Conservation (phyloP, 2,113 vertebrate genomes). For the Caracal caracal region DNA sequence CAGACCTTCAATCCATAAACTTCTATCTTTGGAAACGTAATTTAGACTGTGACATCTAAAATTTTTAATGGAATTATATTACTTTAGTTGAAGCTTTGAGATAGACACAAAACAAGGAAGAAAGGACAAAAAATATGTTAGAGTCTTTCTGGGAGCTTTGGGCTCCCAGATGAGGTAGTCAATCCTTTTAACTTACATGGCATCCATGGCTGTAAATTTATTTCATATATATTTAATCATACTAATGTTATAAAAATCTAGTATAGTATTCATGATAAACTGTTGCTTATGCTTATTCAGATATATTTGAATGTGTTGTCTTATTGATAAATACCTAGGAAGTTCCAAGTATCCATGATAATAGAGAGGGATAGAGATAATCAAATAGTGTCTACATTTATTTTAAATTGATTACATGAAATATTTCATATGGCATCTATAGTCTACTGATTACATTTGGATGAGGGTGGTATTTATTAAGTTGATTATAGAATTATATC, state of each 20-base stretch:
- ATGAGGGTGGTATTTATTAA: background rate
- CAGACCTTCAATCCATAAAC: background rate
- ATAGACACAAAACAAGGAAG: background rate
- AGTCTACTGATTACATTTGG: background rate
- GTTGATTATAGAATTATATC: background rate
- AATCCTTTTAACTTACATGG: background rate
- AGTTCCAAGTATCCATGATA: background rate
- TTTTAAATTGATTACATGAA: background rate
- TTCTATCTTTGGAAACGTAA: background rate
- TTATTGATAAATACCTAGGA: background rate
- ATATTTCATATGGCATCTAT: background rate
- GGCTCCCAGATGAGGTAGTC: background rate
- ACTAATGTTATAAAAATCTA: background rate
- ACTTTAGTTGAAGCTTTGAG: background rate
- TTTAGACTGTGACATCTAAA: background rate
- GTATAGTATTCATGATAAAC: background rate
- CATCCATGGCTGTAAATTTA: background rate
- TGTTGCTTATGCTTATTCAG: background rate
- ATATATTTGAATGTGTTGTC: background rate
- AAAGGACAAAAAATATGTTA: background rate
- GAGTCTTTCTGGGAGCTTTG: background rate
- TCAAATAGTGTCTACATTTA: background rate
- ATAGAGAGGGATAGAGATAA: background rate
- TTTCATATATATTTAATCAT: background rate
- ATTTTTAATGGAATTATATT: background rate